Conservation (phyloP, 2,113 vertebrate genomes). For the Erinaceus europaeus region DNA sequence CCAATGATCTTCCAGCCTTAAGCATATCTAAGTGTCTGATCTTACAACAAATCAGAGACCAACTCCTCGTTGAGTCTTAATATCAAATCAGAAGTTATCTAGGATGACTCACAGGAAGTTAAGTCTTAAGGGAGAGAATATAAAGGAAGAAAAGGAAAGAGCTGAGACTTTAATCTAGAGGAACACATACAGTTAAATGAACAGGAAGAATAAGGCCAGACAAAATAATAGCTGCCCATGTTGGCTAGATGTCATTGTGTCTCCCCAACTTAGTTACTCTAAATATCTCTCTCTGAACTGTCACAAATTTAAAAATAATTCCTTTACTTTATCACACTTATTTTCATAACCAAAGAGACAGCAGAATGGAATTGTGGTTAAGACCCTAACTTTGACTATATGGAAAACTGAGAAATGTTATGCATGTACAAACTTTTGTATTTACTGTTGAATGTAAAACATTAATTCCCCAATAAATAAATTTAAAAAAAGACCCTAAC, state of each 20-base stretch:
- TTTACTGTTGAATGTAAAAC: too few species aligned
- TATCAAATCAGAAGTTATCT: neutral
- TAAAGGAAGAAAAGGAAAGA: too few species aligned
- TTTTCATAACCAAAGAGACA: neutral
- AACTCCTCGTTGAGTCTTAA: neutral
- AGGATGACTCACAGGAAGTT: neutral
- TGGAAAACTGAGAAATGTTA: too few species aligned
- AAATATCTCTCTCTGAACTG: neutral
- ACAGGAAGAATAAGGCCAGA: too few species aligned
- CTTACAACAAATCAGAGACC: neutral
- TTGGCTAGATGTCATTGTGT: neutral
- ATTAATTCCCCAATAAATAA: too few species aligned
- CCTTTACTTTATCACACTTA: neutral
- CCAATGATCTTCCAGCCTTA: neutral
- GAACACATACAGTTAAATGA: too few species aligned
- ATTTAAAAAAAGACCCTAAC: neutral
- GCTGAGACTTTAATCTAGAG: too few species aligned
- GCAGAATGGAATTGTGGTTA: neutral
- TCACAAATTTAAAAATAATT: conserved; percentile 3
- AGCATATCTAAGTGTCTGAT: neutral
- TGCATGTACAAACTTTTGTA: too few species aligned
- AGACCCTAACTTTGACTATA: neutral
- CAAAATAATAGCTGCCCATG: too few species aligned
- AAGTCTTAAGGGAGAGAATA: neutral
- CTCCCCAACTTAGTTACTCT: neutral